These are phyloP conservation scores for Lissocephala sabroskyi DNA, from an alignment of 2,888 invertebrate species.

Conservation along the genomic window DNA sequence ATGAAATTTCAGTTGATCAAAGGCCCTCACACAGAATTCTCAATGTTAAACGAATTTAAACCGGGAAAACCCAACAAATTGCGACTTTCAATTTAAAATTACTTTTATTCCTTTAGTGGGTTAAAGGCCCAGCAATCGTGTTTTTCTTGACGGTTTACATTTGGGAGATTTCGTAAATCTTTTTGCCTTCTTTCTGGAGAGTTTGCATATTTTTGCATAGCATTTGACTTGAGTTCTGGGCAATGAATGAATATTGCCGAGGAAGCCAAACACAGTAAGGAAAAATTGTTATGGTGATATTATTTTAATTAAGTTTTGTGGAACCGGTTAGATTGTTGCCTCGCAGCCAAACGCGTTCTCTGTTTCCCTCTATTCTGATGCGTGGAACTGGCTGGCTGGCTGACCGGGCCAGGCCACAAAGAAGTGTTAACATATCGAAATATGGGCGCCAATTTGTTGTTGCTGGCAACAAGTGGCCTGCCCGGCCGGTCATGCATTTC, in stretches of 20 bases:
- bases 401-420: too few species aligned
- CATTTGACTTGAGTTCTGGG: conserved; percentile 45
- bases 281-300: conserved; percentile 68
- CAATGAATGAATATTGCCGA: conserved; percentile 63
- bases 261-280: conserved; percentile 22
- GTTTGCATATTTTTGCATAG: conserved; percentile 63
- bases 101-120: conserved; percentile 22
- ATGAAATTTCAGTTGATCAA: too few species aligned
- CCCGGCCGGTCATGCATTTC: conserved; percentile 5
- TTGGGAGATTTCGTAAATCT: conserved; percentile 18
- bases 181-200: conserved; percentile 33
- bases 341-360: conserved; percentile 4
- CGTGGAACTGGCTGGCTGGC: background rate
- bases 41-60: too few species aligned
- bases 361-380: background rate
- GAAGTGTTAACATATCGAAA: conserved; percentile 62
- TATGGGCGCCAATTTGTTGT: conserved; percentile 61
- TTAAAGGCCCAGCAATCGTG: too few species aligned
- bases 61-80: too few species aligned
- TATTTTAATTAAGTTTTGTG: conserved; percentile 68
- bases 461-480: conserved; percentile 43
- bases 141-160: conserved; percentile 32
- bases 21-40: too few species aligned
- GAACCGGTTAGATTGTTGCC: conserved; percentile 50
- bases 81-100: too few species aligned